Conservation (phyloP, 2,113 vertebrate genomes). For the Platichthys stellatus region DNA sequence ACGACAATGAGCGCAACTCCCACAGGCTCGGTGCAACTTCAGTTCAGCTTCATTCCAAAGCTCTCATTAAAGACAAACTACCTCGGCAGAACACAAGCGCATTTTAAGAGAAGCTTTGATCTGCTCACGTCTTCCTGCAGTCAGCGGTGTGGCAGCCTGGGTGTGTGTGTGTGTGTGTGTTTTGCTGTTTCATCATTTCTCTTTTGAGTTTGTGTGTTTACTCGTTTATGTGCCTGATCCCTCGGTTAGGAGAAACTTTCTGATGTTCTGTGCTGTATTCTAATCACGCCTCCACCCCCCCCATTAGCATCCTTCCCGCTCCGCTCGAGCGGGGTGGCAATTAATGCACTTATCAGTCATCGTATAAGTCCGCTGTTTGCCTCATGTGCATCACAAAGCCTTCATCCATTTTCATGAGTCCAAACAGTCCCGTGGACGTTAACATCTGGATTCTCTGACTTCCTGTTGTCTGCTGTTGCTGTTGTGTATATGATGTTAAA, state of each 20-base stretch:
- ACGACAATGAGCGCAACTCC: slow-evolving; percentile 20
- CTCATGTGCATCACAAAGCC: slow-evolving; percentile 16
- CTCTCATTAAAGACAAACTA: slow-evolving; percentile 50
- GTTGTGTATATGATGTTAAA: slow-evolving; percentile 15
- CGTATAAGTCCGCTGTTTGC: slow-evolving; percentile 27
- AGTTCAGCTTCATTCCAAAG: slow-evolving; percentile 16
- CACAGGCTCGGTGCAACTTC: slow-evolving; percentile 17
- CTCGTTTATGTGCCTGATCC: slow-evolving; percentile 29
- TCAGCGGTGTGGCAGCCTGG: neutral
- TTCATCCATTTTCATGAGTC: slow-evolving; percentile 38
- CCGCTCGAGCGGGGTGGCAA: slow-evolving; percentile 40
- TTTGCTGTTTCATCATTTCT: neutral
- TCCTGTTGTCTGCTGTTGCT: neutral
- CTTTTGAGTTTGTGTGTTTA: neutral
- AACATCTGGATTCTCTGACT: slow-evolving; percentile 10
- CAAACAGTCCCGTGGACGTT: slow-evolving; percentile 4
- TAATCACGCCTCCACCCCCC: slow-evolving; percentile 14
- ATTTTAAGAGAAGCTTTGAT: slow-evolving; percentile 38
- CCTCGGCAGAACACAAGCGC: slow-evolving; percentile 34
- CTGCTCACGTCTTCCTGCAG: slow-evolving; percentile 26
- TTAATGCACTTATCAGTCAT: slow-evolving; percentile 58
- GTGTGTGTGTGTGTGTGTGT: neutral
- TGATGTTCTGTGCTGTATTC: slow-evolving; percentile 29
- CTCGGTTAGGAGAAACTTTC: slow-evolving; percentile 35
- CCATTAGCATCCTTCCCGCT: slow-evolving; percentile 30